Base-by-base conservation (phyloP, 2,797 vertebrate genomes). In the Crocodylus rhombifer region DNA sequence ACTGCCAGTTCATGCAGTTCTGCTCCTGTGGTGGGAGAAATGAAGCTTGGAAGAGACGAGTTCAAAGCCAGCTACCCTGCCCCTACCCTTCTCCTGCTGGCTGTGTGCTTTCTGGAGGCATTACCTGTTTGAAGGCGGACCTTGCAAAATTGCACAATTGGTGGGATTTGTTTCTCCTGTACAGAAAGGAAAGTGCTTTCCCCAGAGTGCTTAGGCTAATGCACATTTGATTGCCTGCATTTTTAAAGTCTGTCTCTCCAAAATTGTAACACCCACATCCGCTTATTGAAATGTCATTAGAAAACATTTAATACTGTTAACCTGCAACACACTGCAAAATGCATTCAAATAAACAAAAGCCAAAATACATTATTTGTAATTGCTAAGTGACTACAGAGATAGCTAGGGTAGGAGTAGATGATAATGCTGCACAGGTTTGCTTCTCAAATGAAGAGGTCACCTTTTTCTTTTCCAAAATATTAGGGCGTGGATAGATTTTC, bases 281-380 rank as follows among this genome's bases (percentile, higher is more conserved):
- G 89, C 95, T 95, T 96, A 87, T 91, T 81, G 94, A 93, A 92
- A 79, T 79, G 79, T 93, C 91, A 81, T 97, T 97, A 96, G 95
- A 78, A 96, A 80, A 73, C 42, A 17, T 95, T 96, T 95, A 93
- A 95, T 93, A 69, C 67, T 83, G 84, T 84, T 97, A 97, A 91
- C 87, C 93, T 95, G 95, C 79, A 79, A 78, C 2, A 58, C 62
- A 86, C 56, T 14, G 86, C 9, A 26, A 92, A 96, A 87, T 2
- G 75, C 82, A 3, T 86, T 77, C 23, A 20, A 84, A 92, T 84
- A 96, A 97, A 96, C 92, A 95, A 82, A 94, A 92, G 84, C 78
- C 42, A 71, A 87, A 84, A 93, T 33, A 2, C 7, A 1, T 91
- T 78, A 80, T 56, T 80, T 89, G 83, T 75, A 71, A 90, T 83